phyloP scores from a whole-genome alignment of 2,113 vertebrate species.

The Polyodon spathula region DNA sequence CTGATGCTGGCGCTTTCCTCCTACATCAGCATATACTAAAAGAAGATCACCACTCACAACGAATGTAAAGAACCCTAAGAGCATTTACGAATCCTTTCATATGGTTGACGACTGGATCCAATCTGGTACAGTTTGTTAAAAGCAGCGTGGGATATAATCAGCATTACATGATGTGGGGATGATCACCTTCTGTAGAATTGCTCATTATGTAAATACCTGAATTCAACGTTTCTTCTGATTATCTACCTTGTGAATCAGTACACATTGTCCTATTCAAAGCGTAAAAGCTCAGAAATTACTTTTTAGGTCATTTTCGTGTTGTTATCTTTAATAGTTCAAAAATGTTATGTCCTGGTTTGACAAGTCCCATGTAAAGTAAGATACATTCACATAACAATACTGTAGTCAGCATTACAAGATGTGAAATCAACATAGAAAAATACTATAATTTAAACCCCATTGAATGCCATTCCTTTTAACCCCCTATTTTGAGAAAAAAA shows the following conservation, averaged over 20 bases:
- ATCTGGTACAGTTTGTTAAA: constrained; percentile 86
- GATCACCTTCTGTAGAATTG: constrained; percentile 73
- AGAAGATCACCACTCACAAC: constrained; percentile 76
- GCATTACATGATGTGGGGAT: constrained; percentile 70
- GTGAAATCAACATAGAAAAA: constrained; percentile 28
- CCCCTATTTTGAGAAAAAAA: constrained; percentile 13
- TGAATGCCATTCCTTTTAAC: constrained; percentile 31
- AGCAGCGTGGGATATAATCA: constrained; percentile 80
- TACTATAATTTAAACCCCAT: constrained; percentile 36
- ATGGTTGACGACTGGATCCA: constrained; percentile 83
- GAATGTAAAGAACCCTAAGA: constrained; percentile 78
- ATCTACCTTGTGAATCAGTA: constrained; percentile 85
- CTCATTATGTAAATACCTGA: constrained; percentile 94
- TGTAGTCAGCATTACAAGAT: constrained; percentile 64
- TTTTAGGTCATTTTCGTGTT: constrained; percentile 67
- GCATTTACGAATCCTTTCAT: constrained; percentile 82
- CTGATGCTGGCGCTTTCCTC: constrained; percentile 86
- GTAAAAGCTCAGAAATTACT: constrained; percentile 71
- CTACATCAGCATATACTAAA: constrained; percentile 88
- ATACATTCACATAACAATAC: constrained; percentile 70
- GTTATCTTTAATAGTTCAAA: constrained; percentile 76
- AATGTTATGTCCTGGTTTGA: constrained; percentile 72
- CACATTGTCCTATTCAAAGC: constrained; percentile 74
- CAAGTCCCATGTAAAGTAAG: constrained; percentile 39
- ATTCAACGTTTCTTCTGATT: constrained; percentile 61